Base-by-base conservation (phyloP, 1,140 invertebrate genomes). In the Phenacoccus solenopsis region DNA sequence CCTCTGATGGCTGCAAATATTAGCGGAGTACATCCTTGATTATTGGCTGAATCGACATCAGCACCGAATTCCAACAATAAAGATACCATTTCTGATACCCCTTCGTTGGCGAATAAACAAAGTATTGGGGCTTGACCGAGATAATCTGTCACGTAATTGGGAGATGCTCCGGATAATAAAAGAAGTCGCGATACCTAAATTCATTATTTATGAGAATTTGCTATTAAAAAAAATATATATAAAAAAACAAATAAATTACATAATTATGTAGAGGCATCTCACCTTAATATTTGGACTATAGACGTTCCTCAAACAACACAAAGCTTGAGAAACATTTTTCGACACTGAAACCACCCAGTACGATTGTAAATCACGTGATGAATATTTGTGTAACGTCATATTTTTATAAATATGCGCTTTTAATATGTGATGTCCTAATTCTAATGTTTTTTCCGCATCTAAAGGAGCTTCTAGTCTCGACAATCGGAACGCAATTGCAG, bases 271-370 rank as follows among this genome's bases (percentile, higher is more conserved):
- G 30, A 7, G 16, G 13, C 38, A 9, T 9, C 38, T 49, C 3
- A 87, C 85, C 82, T 98, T 97, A 0, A 95, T 88, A 81, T 98
- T 98, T 1, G 96, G 94, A 74, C 88, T 96, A 78, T 94, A 97
- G 69, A 96, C 86, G 77, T 98, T 98, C 35, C 93, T 82, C 28
- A 94, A 79, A 27, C 89, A 88, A 61, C 90, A 90, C 12, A 98
- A 82, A 0, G 94, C 90, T 56, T 86, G 84, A 0, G 90, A 93
- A 13, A 95, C 86, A 78, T 90, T 90, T 38, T 88, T 84, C 0
- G 91, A 87, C 61, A 89, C 90, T 5, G 88, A 85, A 0, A 89
- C 86, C 30, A 98, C 83, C 93, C 96, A 96, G 76, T 87, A 87
- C 0, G 95, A 93, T 82, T 96, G 90, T 30, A 91, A 83, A 80